Evolutionary conservation across 2,888 invertebrate species (phyloP).

Genomic region (Clunio marinus): DNA sequence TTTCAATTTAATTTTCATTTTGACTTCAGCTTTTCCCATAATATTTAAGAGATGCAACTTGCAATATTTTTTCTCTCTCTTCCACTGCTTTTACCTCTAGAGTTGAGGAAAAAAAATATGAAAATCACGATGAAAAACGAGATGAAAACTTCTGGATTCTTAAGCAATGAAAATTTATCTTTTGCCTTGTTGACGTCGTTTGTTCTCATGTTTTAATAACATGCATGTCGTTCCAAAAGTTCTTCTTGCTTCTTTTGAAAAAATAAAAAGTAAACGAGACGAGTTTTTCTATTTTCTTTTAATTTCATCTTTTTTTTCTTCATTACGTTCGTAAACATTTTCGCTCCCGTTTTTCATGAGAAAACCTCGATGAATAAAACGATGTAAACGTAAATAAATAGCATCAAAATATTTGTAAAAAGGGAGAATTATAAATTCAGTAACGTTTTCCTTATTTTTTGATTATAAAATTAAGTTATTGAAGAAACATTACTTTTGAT

Average conservation of each 20-base stretch:
- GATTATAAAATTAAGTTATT: no score
- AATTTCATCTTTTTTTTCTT: not conserved
- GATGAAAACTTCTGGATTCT: not conserved
- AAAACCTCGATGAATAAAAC: constrained; percentile 1
- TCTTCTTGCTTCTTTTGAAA: not conserved
- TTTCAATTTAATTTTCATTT: constrained; percentile 1
- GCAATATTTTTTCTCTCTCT: no score
- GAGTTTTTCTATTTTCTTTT: not conserved
- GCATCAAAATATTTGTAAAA: not conserved
- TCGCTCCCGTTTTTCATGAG: not conserved
- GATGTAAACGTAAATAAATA: constrained; percentile 18
- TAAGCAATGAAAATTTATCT: constrained; percentile 2
- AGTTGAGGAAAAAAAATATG: not conserved
- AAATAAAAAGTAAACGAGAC: not conserved
- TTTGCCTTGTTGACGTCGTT: constrained; percentile 18
- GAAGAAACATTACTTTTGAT: not conserved
- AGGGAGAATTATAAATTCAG: no score
- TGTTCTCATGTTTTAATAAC: constrained; percentile 17
- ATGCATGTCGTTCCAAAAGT: constrained; percentile 13
- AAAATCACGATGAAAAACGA: not conserved
- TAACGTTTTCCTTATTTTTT: no score
- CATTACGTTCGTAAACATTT: not conserved
- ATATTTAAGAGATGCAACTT: constrained; percentile 3
- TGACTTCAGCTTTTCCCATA: not conserved
- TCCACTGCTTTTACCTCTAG: not conserved